Conservation (phyloP, 2,888 invertebrate genomes). For the Opisthograptis luteolata region DNA sequence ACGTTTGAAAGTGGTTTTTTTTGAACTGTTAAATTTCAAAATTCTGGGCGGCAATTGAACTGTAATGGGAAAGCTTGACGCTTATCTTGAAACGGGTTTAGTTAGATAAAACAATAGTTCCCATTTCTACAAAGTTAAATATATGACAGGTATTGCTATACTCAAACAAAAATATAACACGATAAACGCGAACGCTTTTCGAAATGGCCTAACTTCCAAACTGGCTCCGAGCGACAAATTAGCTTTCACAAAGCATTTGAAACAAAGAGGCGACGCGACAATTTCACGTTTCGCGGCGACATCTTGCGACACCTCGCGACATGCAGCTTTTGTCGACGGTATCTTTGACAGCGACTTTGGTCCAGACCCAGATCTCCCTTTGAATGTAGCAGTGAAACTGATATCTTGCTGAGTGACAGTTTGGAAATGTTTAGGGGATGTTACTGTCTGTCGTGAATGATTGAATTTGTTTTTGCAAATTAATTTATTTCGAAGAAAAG, state of each 20-base stretch:
- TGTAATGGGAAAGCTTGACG: too few species aligned
- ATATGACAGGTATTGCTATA: too few species aligned
- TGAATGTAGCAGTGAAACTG: slow-evolving; percentile 22
- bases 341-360: slow-evolving; percentile 26
- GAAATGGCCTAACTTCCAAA: slow-evolving; percentile 15
- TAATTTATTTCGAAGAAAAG: slow-evolving; percentile 11
- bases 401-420: slow-evolving; percentile 21
- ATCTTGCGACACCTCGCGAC: slow-evolving; percentile 15
- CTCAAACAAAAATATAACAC: too few species aligned
- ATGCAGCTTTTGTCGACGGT: slow-evolving; percentile 22
- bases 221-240: slow-evolving; percentile 42
- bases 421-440: slow-evolving; percentile 13
- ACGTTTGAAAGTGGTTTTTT: too few species aligned
- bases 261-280: slow-evolving; percentile 38
- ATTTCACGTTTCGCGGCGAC: slow-evolving; percentile 18
- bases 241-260: slow-evolving; percentile 40
- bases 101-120: too few species aligned
- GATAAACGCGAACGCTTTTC: background rate
- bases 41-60: too few species aligned
- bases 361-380: slow-evolving; percentile 16
- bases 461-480: slow-evolving; percentile 27
- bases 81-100: too few species aligned
- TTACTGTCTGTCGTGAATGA: slow-evolving; percentile 8
- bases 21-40: too few species aligned
- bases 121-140: too few species aligned